Conservation (phyloP, 2,113 vertebrate species). For the Coracopsis vasa region DNA sequence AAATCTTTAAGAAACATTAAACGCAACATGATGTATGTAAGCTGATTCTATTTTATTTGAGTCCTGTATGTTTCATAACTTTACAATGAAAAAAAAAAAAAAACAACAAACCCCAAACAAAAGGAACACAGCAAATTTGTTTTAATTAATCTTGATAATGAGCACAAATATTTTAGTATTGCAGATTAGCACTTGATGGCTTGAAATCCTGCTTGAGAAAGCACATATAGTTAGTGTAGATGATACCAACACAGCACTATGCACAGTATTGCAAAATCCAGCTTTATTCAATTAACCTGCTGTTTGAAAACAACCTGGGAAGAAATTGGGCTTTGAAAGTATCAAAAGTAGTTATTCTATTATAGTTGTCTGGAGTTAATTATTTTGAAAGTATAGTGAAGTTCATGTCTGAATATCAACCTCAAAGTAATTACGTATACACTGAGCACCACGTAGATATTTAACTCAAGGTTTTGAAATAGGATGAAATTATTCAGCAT, state of each 20-base stretch:
- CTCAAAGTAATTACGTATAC: background rate
- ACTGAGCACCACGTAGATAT: background rate
- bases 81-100: background rate
- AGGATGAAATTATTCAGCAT: background rate
- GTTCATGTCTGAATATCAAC: background rate
- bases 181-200: background rate
- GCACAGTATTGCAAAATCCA: background rate
- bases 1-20: background rate
- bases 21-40: background rate
- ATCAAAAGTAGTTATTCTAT: background rate
- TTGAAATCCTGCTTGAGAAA: background rate
- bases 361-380: background rate
- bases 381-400: background rate
- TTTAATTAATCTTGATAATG: background rate
- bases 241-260: background rate
- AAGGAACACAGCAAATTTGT: background rate
- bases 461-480: background rate
- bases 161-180: background rate
- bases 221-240: background rate
- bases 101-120: background rate
- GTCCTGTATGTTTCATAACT: background rate
- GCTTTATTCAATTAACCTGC: background rate
- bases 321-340: background rate
- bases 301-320: background rate
- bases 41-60: background rate